Conservation (phyloP, 2,113 vertebrate genomes). For the Chloroceryle aenea region DNA sequence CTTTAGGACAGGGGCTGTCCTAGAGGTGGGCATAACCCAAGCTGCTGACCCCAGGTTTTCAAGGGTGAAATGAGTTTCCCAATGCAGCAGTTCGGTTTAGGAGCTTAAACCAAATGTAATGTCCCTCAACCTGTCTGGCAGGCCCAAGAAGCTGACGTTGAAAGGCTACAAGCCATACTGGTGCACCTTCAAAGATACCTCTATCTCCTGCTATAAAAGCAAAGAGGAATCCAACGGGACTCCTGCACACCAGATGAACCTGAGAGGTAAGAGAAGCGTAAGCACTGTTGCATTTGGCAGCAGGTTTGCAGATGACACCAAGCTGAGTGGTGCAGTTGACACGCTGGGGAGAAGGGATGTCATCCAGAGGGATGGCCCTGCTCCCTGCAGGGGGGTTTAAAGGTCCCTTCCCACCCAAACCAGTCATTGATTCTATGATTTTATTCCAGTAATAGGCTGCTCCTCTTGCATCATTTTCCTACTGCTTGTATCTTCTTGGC, state of each 20-base stretch:
- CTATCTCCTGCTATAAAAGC: conserved; percentile 98
- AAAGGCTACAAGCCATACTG: conserved; percentile 99
- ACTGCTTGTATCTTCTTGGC: neutral
- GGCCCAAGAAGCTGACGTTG: conserved; percentile 97
- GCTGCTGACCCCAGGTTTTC: neutral
- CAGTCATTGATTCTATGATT: neutral
- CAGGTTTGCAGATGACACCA: neutral
- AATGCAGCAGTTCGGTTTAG: neutral
- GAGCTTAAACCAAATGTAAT: neutral
- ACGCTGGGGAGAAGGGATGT: neutral
- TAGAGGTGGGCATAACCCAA: neutral
- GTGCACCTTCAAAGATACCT: conserved; percentile 99
- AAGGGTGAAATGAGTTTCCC: neutral
- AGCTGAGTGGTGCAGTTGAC: neutral
- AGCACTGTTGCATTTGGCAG: neutral
- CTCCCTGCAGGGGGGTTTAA: too few relatives aligned
- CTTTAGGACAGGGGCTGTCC: accelerated
- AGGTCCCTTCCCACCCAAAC: neutral
- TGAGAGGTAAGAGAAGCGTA: conserved; percentile 83
- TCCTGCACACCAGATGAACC: conserved; percentile 95
- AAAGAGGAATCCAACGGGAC: conserved; percentile 94
- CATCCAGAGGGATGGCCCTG: neutral
- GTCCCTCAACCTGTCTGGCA: conserved; percentile 18
- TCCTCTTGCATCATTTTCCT: neutral
- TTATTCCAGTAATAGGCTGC: neutral